Evolutionary conservation across 2,797 vertebrate species (phyloP), one percentile per base, ranked within the genome.

Genomic region (Coregonus suidteri): DNA sequence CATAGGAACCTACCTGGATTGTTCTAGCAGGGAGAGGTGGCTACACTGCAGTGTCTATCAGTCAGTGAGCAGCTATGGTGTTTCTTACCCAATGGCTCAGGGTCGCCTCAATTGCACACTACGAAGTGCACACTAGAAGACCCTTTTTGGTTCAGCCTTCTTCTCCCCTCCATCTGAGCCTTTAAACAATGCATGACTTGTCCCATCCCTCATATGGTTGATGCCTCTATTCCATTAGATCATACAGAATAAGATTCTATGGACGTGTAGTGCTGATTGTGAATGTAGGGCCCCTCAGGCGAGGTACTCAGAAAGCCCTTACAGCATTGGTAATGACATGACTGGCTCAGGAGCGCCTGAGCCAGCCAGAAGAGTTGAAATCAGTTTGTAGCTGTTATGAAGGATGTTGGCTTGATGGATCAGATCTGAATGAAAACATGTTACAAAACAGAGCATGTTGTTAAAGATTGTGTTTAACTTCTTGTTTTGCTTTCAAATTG

Each of bases 141-240:
- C 80, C 81, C 77, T 41, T 20, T 53, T 77, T 76, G 69, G 64
- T 35, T 76, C 65, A 72, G 64, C 59, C 69, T 79, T 77, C 82
- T 76, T 79, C 79, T 73, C 65, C 59, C 71, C 82, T 41, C 69
- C 77, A 56, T 74, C 82, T 53, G 67, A 82, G 66, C 69, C 77
- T 65, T 79, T 90, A 82, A 85, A 84, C 82, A 77, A 84, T 74
- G 77, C 89, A 91, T 87, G 89, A 80, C 79, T 83, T 82, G 84
- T 77, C 71, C 81, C 82, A 77, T 75, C 71, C 53, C 4, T 77
- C 16, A 62, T 65, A 53, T 47, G 47, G 69, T 70, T 47, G 6
- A 25, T 79, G 77, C 68, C 87, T 74, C 14, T 56, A 70, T 79
- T 82, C 74, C 4, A 72, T 84, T 73, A 71, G 81, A 83, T 80